These are phyloP conservation scores for Sciurus vulgaris DNA, from an alignment of 2,797 vertebrate species.

Conservation along the genomic window DNA sequence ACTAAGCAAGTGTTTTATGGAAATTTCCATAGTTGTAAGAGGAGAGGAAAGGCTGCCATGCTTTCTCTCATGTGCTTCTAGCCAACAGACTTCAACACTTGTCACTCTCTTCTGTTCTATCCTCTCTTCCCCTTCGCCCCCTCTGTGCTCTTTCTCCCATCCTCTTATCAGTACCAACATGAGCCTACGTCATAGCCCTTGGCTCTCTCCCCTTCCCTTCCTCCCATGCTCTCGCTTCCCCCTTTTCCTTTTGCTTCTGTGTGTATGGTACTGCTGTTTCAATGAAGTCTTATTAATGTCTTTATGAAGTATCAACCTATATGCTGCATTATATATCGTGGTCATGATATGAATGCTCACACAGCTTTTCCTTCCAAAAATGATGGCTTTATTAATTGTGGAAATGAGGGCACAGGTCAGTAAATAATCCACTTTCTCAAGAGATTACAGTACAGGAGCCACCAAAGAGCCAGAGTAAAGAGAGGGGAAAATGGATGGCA, in stretches of 20 bases:
- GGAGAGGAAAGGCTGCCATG: background rate
- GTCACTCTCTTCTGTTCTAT: background rate
- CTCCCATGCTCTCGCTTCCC: background rate
- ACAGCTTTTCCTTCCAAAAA: background rate
- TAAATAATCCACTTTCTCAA: background rate
- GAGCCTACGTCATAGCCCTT: background rate
- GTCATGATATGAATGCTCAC: background rate
- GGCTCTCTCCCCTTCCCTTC: background rate
- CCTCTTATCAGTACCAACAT: background rate
- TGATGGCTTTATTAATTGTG: background rate
- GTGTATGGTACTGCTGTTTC: background rate
- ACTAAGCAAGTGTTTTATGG: background rate
- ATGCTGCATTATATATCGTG: background rate
- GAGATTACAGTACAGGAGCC: background rate
- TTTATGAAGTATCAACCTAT: background rate
- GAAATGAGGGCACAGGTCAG: background rate
- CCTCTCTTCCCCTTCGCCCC: background rate
- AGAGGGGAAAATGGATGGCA: background rate
- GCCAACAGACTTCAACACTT: background rate
- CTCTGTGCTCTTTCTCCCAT: background rate
- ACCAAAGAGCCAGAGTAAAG: background rate
- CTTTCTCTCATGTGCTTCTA: background rate
- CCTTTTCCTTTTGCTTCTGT: background rate
- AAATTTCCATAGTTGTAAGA: background rate
- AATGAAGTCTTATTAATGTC: background rate